Percentiles rank a stretch among this genome's conserved stretches.
Conservation (phyloP, 2,113 vertebrate genomes). For the Erythrolamprus reginae region DNA sequence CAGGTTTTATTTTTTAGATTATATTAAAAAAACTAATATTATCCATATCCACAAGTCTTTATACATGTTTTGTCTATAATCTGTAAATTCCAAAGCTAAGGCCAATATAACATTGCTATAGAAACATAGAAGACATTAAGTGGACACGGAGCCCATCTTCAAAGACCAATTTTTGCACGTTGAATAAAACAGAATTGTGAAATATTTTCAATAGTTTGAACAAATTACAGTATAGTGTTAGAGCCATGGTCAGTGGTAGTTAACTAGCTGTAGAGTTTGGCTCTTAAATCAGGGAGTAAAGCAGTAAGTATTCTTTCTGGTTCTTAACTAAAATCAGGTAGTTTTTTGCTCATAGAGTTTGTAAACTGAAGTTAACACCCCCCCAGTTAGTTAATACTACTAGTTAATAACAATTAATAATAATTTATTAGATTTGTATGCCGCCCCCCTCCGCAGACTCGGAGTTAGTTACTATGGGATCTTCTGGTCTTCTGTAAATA, state of each 20-base stretch:
- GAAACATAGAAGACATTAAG: conserved; percentile 85
- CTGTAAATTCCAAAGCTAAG: conserved; percentile 89
- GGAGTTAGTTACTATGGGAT: no score
- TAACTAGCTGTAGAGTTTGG: not conserved
- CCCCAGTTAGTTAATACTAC: not conserved
- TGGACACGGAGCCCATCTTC: conserved; percentile 70
- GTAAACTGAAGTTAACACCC: not conserved
- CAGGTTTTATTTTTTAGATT: conserved; percentile 87
- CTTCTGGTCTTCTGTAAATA: not conserved
- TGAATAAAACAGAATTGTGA: not conserved
- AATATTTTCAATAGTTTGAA: conserved; percentile 50
- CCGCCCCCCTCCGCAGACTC: no score
- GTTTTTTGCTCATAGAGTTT: not conserved
- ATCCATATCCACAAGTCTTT: conserved; percentile 82
- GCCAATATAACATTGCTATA: conserved; percentile 88
- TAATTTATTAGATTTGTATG: no score
- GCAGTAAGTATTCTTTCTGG: not conserved
- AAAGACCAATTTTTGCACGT: conserved; percentile 40
- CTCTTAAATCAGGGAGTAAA: not conserved
- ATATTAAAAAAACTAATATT: conserved; percentile 94
- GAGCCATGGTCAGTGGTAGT: conserved; percentile 43
- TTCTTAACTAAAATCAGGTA: not conserved
- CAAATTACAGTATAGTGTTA: conserved; percentile 46
- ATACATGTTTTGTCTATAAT: conserved; percentile 88
- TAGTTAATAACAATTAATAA: no score